These are phyloP conservation scores for Uloborus diversus DNA, from an alignment of 1,140 invertebrate genomes.

Conservation along the genomic window DNA sequence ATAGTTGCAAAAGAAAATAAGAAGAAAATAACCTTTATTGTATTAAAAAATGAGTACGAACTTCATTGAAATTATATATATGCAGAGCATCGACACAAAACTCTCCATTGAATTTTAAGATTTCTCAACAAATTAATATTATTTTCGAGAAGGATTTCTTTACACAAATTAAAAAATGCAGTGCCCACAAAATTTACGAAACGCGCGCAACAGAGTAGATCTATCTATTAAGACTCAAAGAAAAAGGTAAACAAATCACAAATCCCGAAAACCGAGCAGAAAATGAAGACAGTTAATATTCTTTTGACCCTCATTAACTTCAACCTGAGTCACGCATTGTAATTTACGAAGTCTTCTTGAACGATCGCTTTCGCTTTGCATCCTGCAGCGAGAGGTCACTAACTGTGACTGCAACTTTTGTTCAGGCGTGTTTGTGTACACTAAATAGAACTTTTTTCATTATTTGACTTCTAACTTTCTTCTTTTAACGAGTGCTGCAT, in stretches of 20 bases:
- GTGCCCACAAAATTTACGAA: too few species aligned
- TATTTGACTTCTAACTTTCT: background rate
- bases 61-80: too few species aligned
- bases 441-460: background rate
- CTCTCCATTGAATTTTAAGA: too few species aligned
- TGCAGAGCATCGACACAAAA: too few species aligned
- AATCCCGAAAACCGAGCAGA: background rate
- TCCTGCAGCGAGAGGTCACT: background rate
- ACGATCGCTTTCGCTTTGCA: background rate
- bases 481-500: background rate
- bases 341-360: constrained; percentile 14
- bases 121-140: too few species aligned
- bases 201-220: too few species aligned
- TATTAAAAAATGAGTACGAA: too few species aligned
- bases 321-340: background rate
- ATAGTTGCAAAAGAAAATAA: too few species aligned
- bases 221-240: background rate
- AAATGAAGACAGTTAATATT: background rate
- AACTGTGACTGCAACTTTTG: background rate
- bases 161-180: too few species aligned
- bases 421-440: background rate
- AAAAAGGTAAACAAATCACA: constrained; percentile 11
- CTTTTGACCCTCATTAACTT: constrained; percentile 19
- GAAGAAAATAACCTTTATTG: too few species aligned
- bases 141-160: too few species aligned